Percentiles rank a stretch among this genome's conserved stretches.
Conservation (phyloP, 2,888 invertebrate genomes). For the Diadegma fenestrale region DNA sequence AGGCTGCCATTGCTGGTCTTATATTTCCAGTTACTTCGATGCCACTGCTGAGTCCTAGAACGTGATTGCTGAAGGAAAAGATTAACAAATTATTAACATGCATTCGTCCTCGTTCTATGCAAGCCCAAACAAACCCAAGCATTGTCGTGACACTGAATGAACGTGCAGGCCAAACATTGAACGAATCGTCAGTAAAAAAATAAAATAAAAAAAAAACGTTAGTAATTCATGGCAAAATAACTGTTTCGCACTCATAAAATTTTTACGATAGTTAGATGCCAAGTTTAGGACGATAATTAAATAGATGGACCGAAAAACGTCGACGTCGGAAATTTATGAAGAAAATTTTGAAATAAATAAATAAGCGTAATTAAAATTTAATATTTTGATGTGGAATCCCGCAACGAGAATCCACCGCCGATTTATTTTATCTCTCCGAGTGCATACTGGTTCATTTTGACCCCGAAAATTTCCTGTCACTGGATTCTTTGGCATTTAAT, state of each 20-base stretch:
- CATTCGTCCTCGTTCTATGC: conserved; percentile 83
- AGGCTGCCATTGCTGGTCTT: conserved; percentile 90
- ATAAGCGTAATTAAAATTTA: neutral
- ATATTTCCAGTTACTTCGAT: conserved; percentile 90
- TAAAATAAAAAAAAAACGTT: too few species aligned
- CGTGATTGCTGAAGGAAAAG: conserved; percentile 85
- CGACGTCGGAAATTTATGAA: too few species aligned
- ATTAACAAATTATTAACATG: neutral
- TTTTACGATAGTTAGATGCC: too few species aligned
- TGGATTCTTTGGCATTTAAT: too few species aligned
- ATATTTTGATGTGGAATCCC: neutral
- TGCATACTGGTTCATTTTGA: neutral
- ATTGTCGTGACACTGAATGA: neutral
- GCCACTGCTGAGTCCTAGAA: conserved; percentile 90
- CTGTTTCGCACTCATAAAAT: too few species aligned
- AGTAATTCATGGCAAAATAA: too few species aligned
- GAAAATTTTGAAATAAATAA: neutral
- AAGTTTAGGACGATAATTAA: too few species aligned
- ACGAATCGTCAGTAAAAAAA: neutral
- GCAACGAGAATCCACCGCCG: neutral
- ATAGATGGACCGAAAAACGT: too few species aligned
- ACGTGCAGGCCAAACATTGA: neutral
- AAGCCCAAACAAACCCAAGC: conserved; percentile 8
- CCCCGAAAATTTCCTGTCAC: too few species aligned
- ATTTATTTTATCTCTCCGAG: neutral